A percentile compares a stretch with the other conserved stretches of the same genome.
phyloP scores from a whole-genome alignment of 2,797 vertebrate genomes.

The Denticeps clupeoides region DNA sequence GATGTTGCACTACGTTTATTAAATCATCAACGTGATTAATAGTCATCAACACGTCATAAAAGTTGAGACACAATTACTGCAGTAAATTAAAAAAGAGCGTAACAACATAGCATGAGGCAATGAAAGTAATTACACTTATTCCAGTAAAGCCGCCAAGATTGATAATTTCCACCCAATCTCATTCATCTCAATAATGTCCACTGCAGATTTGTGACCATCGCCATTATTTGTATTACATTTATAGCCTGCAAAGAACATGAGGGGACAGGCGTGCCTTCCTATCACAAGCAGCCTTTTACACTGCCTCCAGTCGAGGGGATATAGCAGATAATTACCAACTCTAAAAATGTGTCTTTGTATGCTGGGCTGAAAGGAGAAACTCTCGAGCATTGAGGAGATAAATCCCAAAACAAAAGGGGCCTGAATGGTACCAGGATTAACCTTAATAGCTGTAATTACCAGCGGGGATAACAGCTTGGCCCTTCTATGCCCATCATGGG shows the following conservation, averaged over 20 bases:
- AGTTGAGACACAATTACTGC: slow-evolving; percentile 62
- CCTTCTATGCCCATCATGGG: slow-evolving; percentile 45
- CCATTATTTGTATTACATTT: slow-evolving; percentile 35
- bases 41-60: slow-evolving; percentile 61
- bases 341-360: slow-evolving; percentile 60
- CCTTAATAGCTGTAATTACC: slow-evolving; percentile 68
- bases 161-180: slow-evolving; percentile 58
- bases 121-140: slow-evolving; percentile 49
- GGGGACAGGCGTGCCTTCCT: slow-evolving; percentile 34
- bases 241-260: slow-evolving; percentile 28
- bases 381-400: slow-evolving; percentile 65
- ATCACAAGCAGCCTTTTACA: slow-evolving; percentile 34
- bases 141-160: slow-evolving; percentile 58
- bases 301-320: slow-evolving; percentile 54
- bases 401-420: slow-evolving; percentile 70
- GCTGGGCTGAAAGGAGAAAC: slow-evolving; percentile 61
- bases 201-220: slow-evolving; percentile 44
- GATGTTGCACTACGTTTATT: slow-evolving; percentile 59
- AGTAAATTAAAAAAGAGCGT: slow-evolving; percentile 59
- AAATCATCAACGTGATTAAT: slow-evolving; percentile 67
- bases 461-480: slow-evolving; percentile 53
- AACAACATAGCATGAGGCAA: slow-evolving; percentile 67
- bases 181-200: slow-evolving; percentile 63
- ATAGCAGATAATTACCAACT: slow-evolving; percentile 63
- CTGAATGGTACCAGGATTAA: slow-evolving; percentile 62